Evolutionary conservation across 2,113 vertebrate species (phyloP).

Genomic region (Scytalopus superciliaris): DNA sequence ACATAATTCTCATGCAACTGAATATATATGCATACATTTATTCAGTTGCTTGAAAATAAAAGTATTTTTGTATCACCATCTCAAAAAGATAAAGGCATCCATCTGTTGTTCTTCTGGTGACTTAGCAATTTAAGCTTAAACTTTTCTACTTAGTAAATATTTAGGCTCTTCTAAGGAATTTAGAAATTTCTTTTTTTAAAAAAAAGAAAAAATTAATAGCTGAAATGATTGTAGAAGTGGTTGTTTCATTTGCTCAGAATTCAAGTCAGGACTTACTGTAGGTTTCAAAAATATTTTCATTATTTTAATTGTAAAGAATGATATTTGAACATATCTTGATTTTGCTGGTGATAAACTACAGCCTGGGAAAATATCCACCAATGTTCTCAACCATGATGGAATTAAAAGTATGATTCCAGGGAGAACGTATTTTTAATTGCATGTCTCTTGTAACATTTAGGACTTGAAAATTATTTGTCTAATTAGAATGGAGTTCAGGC

Average conservation of each 20-base stretch:
- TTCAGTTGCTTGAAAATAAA: neutral
- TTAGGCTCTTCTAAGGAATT: neutral
- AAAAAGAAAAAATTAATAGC: neutral
- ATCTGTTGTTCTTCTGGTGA: neutral
- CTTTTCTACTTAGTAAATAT: neutral
- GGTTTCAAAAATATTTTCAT: neutral
- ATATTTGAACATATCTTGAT: neutral
- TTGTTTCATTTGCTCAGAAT: neutral
- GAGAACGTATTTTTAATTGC: neutral
- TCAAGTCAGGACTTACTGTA: neutral
- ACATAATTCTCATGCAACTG: neutral
- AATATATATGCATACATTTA: neutral
- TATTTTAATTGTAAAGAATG: neutral
- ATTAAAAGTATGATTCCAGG: neutral
- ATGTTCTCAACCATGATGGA: neutral
- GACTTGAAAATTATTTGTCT: neutral
- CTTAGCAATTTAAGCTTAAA: neutral
- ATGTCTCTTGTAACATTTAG: neutral
- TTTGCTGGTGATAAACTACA: neutral
- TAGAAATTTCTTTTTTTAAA: neutral
- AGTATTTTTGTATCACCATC: neutral
- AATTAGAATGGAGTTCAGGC: neutral
- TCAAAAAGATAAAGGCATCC: neutral
- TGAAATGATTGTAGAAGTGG: rapidly evolving
- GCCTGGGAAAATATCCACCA: neutral